A percentile compares a stretch with the other conserved stretches of the same genome.
These are phyloP conservation scores for Brachyptera putata DNA, from an alignment of 2,888 invertebrate genomes.

Conservation along the genomic window DNA sequence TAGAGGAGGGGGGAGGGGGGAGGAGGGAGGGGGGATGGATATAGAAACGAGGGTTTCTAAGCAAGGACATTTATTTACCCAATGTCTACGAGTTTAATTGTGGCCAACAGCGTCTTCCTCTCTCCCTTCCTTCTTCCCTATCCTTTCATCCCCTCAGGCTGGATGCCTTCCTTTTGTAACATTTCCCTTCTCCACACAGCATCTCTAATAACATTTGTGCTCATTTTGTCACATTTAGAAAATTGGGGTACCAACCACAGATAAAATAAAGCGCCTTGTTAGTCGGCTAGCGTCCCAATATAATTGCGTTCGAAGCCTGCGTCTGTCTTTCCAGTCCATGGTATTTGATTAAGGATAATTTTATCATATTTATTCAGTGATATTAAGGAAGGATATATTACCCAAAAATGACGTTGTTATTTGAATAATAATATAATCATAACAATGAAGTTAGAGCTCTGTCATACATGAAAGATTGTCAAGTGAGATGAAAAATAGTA, in stretches of 20 bases:
- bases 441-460: too few species aligned
- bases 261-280: slow-evolving; percentile 10
- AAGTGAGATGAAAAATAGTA: too few species aligned
- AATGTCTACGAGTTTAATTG: slow-evolving; percentile 21
- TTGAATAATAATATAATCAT: too few species aligned
- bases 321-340: too few species aligned
- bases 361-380: too few species aligned
- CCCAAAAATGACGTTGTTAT: too few species aligned
- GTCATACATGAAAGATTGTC: too few species aligned
- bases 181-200: slow-evolving; percentile 6
- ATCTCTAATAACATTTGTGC: slow-evolving; percentile 22
- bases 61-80: slow-evolving; percentile 18
- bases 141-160: slow-evolving; percentile 17
- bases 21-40: not conserved
- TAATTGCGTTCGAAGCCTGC: slow-evolving; percentile 14
- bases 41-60: too few species aligned
- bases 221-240: slow-evolving; percentile 22
- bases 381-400: too few species aligned
- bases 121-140: slow-evolving; percentile 1
- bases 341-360: too few species aligned
- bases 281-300: slow-evolving; percentile 11
- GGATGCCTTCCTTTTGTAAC: slow-evolving; percentile 10
- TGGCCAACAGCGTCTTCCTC: slow-evolving; percentile 21
- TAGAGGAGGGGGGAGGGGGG: not conserved
- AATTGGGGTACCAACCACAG: slow-evolving; percentile 7